Evolutionary conservation across 35 echinoderm and acorn worm genomes (phyloP), one percentile per base, ranked within the genome.

Genomic region (Holothuria glaberrima): DNA sequence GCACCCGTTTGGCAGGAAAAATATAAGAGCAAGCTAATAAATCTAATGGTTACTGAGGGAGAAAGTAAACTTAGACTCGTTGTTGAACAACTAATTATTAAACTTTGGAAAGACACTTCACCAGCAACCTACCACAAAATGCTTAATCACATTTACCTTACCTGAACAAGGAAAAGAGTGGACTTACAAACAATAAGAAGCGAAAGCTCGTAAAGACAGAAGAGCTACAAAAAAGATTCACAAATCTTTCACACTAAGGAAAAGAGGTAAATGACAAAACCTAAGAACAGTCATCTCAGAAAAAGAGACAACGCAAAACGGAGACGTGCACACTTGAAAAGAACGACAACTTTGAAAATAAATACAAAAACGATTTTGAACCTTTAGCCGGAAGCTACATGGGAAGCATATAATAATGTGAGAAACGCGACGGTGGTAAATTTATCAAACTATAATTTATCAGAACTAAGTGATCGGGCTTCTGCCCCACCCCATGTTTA

Each of bases 381-480:
- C 21, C 28, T 16, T 24, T 16, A 16, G 21, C 63, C 28, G 63
- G 63, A 66, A 30, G 4, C 63, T 66, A 66, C 21, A 66, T 4
- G 4, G 21, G 63, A 66, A 66, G 16, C 63, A 30, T 6, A 66
- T 66, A 22, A 66, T 66, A 66, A 66, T 66, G 63, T 22, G 28
- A 16, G 16, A 4, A 66, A 66, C 63, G 16, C 4, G 16, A 66
- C 16, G 28, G 63, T 66, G 3, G 21, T 66, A 6, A 66, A 66
- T 16, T 30, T 66, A 24, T 66, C 63, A 22, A 66, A 66, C 63
- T 66, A 66, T 16, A 66, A 66, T 22, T 30, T 66, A 66, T 66
- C 63, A 66, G 63, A 66, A 66, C 28, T 66, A 66, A 66, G 63
- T 4, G 63, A 66, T 66, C 16, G 16, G 63, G 63, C 28, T 66